Evolutionary conservation across 2,113 vertebrate species (phyloP).

Genomic region (Phoenicopterus ruber): DNA sequence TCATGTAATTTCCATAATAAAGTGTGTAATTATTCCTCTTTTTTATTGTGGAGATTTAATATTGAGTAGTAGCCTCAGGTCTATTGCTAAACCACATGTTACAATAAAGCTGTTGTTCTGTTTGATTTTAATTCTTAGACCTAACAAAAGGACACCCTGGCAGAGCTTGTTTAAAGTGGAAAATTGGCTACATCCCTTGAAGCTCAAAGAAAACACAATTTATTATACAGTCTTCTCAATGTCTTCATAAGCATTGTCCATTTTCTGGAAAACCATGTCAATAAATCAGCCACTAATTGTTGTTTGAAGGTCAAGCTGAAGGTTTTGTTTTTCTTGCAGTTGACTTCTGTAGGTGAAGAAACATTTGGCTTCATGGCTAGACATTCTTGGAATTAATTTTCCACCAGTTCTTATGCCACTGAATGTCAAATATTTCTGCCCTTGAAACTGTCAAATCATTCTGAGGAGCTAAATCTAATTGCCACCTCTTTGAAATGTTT

Average conservation of each 20-base stretch:
- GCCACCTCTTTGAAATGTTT: constrained; percentile 49
- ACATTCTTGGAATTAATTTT: constrained; percentile 49
- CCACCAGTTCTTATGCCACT: constrained; percentile 36
- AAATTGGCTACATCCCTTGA: constrained; percentile 16
- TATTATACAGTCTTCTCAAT: neutral
- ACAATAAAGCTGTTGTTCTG: constrained; percentile 1
- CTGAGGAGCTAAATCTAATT: constrained; percentile 57
- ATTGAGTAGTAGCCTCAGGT: constrained; percentile 17
- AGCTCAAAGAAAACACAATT: constrained; percentile 27
- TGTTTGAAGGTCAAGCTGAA: constrained; percentile 26
- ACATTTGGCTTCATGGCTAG: constrained; percentile 41
- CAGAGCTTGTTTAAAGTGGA: constrained; percentile 29
- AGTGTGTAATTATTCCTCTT: constrained; percentile 42
- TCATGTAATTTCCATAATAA: constrained; percentile 49
- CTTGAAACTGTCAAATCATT: constrained; percentile 33
- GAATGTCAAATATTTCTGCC: constrained; percentile 47
- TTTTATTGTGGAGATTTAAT: constrained; percentile 41
- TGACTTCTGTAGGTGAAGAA: constrained; percentile 52
- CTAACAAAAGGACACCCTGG: constrained; percentile 34
- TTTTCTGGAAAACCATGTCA: neutral
- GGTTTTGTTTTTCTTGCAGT: constrained; percentile 31
- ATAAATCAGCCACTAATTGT: constrained; percentile 23
- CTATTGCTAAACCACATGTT: constrained; percentile 23
- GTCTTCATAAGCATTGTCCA: constrained; percentile 23
- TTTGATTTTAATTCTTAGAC: constrained; percentile 45